phyloP scores from a whole-genome alignment of 2,113 vertebrate genomes.

The Neolamprologus tretocephalus region DNA sequence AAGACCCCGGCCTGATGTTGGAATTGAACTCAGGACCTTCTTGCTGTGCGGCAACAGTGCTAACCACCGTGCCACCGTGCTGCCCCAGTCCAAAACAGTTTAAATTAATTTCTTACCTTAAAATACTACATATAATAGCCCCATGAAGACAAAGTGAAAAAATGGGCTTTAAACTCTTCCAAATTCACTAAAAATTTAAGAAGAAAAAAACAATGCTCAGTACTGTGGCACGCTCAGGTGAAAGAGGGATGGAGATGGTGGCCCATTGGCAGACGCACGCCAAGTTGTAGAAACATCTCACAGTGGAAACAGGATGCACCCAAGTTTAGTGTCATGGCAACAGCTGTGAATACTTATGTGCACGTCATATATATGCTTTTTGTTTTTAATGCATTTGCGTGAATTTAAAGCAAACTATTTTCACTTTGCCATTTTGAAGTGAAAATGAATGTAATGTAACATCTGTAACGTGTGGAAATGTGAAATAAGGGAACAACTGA shows the following conservation, averaged over 20 bases:
- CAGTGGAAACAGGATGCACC: not conserved
- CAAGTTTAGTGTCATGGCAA: not conserved
- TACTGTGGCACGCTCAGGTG: not conserved
- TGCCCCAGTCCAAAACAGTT: not conserved
- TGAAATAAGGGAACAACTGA: not conserved
- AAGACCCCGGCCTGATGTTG: no score
- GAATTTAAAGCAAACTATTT: not conserved
- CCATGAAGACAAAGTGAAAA: not conserved
- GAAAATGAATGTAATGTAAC: not conserved
- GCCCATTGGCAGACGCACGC: rapidly evolving
- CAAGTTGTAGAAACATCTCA: not conserved
- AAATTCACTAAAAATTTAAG: not conserved
- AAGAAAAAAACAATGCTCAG: not conserved
- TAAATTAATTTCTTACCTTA: not conserved
- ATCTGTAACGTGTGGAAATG: not conserved
- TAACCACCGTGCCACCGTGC: no score
- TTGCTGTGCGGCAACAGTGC: no score
- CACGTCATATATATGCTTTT: not conserved
- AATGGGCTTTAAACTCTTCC: not conserved
- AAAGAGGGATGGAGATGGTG: not conserved
- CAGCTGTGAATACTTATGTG: not conserved
- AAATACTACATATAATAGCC: not conserved
- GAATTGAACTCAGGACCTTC: no score
- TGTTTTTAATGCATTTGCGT: not conserved
- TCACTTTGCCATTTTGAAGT: not conserved